A percentile compares a stretch with the other conserved stretches of the same genome.
phyloP scores from a whole-genome alignment of 2,888 invertebrate genomes.

The Microdon myrmicae region DNA sequence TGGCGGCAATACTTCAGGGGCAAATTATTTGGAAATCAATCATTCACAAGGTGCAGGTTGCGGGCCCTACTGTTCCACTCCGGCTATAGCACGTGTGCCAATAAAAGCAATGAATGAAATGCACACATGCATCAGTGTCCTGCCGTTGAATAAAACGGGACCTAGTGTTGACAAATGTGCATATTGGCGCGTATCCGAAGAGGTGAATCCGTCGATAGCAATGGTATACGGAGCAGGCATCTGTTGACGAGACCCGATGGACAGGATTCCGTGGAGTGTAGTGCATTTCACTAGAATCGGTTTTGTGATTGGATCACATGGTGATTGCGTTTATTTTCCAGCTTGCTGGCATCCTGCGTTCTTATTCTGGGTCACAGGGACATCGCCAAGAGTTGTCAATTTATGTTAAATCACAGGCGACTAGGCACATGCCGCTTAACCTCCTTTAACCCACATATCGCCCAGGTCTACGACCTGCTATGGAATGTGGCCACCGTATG shows the following conservation, averaged over 20 bases:
- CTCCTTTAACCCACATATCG: constrained; percentile 2
- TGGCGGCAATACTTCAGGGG: constrained; percentile 25
- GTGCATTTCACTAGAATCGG: constrained; percentile 29
- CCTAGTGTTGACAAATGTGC: constrained; percentile 7
- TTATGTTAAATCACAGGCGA: constrained; percentile 14
- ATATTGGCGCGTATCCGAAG: too few species aligned
- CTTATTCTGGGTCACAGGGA: constrained; percentile 34
- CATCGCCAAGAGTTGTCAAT: constrained; percentile 21
- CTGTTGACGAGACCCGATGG: constrained; percentile 1
- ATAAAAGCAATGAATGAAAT: too few species aligned
- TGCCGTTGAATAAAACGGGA: constrained; percentile 1
- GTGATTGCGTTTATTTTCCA: constrained; percentile 41
- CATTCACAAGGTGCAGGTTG: constrained; percentile 23
- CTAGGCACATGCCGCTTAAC: constrained; percentile 16
- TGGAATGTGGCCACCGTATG: constrained; percentile 1
- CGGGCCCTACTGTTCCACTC: neutral
- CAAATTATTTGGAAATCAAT: constrained; percentile 39
- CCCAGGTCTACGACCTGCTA: constrained; percentile 4
- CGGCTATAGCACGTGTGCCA: constrained; percentile 20
- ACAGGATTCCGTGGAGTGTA: too few species aligned
- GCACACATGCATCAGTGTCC: too few species aligned
- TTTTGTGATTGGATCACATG: constrained; percentile 46
- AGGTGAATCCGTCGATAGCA: too few species aligned
- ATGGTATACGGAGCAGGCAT: too few species aligned
- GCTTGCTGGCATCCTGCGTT: constrained; percentile 13